Conservation (phyloP, 92 coral and sea anemone genomes). For the Porites evermanni region DNA sequence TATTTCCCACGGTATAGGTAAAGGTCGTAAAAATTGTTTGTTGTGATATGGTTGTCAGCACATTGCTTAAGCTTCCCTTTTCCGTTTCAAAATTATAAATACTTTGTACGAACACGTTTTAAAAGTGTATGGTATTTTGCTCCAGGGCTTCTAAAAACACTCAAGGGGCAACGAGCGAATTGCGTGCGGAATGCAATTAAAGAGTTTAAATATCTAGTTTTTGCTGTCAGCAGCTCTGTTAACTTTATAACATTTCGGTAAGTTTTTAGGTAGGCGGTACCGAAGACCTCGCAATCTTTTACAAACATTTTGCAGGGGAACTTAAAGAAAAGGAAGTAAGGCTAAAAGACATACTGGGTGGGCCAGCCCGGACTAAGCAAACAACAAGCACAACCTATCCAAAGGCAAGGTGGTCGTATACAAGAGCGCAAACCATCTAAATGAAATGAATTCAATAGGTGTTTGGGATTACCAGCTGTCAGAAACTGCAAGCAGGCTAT, state of each 20-base stretch:
- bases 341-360: background rate
- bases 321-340: no score
- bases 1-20: slow-evolving; percentile 18
- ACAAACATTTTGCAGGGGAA: no score
- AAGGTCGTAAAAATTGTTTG: background rate
- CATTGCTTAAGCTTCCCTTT: background rate
- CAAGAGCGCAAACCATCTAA: background rate
- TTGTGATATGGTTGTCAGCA: slow-evolving; percentile 19
- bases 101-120: no score
- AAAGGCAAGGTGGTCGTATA: background rate
- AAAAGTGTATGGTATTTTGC: background rate
- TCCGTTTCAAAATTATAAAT: background rate
- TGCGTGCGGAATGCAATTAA: background rate
- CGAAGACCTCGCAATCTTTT: no score
- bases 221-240: slow-evolving; percentile 2
- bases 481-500: background rate
- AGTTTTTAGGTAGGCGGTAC: background rate
- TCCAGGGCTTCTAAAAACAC: background rate
- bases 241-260: background rate
- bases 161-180: background rate
- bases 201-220: background rate
- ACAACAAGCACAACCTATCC: background rate
- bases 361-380: background rate
- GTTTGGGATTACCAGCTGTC: background rate
- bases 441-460: background rate